These are phyloP conservation scores for Rhabditoides inermis DNA, from an alignment of 2,888 invertebrate genomes.

Conservation along the genomic window DNA sequence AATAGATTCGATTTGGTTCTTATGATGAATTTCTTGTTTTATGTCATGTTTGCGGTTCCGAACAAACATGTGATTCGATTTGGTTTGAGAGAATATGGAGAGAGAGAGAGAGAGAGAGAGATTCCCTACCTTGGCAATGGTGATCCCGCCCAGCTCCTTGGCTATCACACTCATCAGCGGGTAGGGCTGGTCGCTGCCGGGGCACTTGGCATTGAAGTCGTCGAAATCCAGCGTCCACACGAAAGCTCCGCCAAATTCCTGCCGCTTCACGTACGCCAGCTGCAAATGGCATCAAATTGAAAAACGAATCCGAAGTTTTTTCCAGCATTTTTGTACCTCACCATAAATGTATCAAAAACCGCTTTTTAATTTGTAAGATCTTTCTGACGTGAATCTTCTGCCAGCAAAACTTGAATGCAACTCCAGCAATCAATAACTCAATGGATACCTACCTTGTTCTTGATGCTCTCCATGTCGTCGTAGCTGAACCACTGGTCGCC, in stretches of 20 bases:
- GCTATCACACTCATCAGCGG: slow-evolving; percentile 49
- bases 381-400: no score
- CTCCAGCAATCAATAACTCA: no score
- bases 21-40: no score
- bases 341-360: neutral
- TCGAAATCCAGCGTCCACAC: slow-evolving; percentile 52
- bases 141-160: slow-evolving; percentile 38
- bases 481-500: slow-evolving; percentile 86
- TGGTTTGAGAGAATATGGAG: no score
- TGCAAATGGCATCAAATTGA: slow-evolving; percentile 7
- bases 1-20: no score
- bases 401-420: neutral
- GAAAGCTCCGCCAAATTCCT: slow-evolving; percentile 50
- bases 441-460: slow-evolving; percentile 65
- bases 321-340: neutral
- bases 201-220: slow-evolving; percentile 50
- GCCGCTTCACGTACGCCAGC: slow-evolving; percentile 41
- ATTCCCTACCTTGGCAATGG: slow-evolving; percentile 22
- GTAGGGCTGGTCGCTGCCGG: slow-evolving; percentile 39
- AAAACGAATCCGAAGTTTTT: neutral
- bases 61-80: no score
- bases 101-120: no score
- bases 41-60: no score
- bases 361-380: neutral
- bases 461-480: slow-evolving; percentile 75